phyloP scores from a whole-genome alignment of 1,140 invertebrate genomes.

The Trypoxylus dichotomus region DNA sequence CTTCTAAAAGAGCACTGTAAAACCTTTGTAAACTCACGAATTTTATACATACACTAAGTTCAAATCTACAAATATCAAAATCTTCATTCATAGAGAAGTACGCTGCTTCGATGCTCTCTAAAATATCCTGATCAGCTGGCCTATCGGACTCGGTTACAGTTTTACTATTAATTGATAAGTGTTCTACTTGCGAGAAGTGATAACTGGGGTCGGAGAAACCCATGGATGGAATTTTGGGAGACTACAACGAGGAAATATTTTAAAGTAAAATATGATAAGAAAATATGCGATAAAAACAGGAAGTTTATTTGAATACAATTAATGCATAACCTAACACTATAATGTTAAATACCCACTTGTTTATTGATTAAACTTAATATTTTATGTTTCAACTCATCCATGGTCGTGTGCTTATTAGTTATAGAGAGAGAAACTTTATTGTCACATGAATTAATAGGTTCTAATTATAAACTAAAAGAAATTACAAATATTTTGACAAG shows the following conservation, averaged over 20 bases:
- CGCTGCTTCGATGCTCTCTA: constrained; percentile 69
- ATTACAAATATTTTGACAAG: constrained; percentile 14
- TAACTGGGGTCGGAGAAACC: constrained; percentile 58
- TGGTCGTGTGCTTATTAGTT: constrained; percentile 34
- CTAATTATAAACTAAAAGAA: not conserved
- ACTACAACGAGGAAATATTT: constrained; percentile 37
- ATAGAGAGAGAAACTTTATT: not conserved
- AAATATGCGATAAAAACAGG: not conserved
- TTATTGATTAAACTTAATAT: constrained; percentile 58
- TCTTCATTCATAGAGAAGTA: constrained; percentile 64
- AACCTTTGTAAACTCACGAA: not conserved
- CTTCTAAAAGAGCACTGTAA: constrained; percentile 55
- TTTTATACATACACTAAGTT: constrained; percentile 59
- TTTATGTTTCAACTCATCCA: constrained; percentile 60
- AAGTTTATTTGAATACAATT: not conserved
- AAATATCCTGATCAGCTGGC: constrained; percentile 72
- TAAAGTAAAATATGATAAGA: constrained; percentile 30
- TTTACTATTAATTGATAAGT: constrained; percentile 50
- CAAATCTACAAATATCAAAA: constrained; percentile 70
- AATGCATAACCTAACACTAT: constrained; percentile 17
- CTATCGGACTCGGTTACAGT: constrained; percentile 54
- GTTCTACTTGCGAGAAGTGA: constrained; percentile 48
- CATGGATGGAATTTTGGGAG: constrained; percentile 60
- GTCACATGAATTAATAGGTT: not conserved
- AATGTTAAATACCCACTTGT: constrained; percentile 54